These are phyloP conservation scores for Rhynchomys soricoides DNA, from an alignment of 2,113 vertebrate genomes.

Conservation along the genomic window DNA sequence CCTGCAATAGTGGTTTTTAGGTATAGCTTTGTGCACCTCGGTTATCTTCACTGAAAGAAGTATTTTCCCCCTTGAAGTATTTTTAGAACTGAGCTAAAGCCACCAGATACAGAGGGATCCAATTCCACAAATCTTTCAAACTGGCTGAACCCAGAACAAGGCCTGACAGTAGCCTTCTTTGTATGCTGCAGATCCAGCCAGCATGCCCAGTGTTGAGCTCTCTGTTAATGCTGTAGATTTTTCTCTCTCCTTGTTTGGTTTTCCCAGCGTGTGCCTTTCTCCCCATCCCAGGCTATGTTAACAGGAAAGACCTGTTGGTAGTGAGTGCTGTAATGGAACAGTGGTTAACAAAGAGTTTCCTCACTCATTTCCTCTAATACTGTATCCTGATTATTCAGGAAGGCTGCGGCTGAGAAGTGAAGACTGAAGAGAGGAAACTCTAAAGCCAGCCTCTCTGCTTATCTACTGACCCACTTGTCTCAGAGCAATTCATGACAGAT, in stretches of 20 bases:
- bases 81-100: not conserved
- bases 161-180: not conserved
- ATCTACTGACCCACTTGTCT: not conserved
- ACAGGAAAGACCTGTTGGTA: constrained; percentile 56
- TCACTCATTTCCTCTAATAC: constrained; percentile 37
- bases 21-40: not conserved
- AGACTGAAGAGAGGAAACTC: constrained; percentile 67
- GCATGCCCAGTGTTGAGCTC: not conserved
- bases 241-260: constrained; percentile 35
- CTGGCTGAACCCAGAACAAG: not conserved
- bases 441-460: constrained; percentile 53
- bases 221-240: not conserved
- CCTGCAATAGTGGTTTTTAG: not conserved
- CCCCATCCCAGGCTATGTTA: not conserved
- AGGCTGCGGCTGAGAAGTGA: constrained; percentile 25
- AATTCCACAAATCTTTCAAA: not conserved
- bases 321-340: constrained; percentile 49
- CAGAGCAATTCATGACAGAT: not conserved
- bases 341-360: constrained; percentile 56
- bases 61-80: not conserved
- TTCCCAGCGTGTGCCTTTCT: not conserved
- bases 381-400: constrained; percentile 57
- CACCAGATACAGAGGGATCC: not conserved
- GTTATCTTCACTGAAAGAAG: not conserved
- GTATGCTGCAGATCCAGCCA: not conserved